Evolutionary conservation across 2,113 vertebrate genomes (phyloP).

Genomic region (Felis chaus): DNA sequence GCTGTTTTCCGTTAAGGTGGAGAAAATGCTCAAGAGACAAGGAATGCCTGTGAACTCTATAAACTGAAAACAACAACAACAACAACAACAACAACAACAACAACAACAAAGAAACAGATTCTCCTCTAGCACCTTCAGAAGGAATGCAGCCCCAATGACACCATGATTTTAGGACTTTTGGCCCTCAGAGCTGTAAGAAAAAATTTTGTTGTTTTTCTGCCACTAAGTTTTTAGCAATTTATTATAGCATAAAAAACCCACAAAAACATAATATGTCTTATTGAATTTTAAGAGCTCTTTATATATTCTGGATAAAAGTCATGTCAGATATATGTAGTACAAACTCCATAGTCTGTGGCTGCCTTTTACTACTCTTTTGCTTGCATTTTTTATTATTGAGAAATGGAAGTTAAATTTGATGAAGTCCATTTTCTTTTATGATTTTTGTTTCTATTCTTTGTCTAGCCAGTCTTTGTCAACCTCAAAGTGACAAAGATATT

Average conservation of each 20-base stretch:
- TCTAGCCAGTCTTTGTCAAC: background rate
- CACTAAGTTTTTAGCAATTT: background rate
- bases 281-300: background rate
- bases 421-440: background rate
- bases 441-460: background rate
- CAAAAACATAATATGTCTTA: background rate
- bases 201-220: background rate
- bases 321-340: background rate
- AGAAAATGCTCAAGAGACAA: background rate
- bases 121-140: background rate
- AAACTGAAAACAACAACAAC: background rate
- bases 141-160: background rate
- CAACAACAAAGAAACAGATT: background rate
- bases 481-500: background rate
- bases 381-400: background rate
- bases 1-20: background rate
- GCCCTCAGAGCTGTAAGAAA: background rate
- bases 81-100: too few relatives aligned
- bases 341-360: background rate
- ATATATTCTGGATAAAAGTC: background rate
- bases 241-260: background rate
- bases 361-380: background rate
- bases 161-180: background rate
- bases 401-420: background rate
- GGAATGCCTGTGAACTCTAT: background rate